Evolutionary conservation across 2,113 vertebrate species (phyloP).

Genomic region (Rissa tridactyla): DNA sequence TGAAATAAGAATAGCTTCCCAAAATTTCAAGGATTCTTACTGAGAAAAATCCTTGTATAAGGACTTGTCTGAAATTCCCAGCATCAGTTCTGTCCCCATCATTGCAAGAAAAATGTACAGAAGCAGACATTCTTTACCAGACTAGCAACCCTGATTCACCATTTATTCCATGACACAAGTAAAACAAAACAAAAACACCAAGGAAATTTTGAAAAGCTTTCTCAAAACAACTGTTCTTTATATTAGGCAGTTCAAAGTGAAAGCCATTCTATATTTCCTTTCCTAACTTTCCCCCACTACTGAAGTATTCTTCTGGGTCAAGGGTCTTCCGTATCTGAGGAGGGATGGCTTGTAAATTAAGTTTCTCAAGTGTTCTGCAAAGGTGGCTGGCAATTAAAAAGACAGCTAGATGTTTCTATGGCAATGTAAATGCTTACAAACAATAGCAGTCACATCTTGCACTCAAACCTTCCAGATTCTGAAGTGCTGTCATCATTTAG

Average conservation of each 20-base stretch:
- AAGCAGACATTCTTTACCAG: not conserved
- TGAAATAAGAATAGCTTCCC: not conserved
- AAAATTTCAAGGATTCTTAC: not conserved
- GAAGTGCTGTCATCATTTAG: not conserved
- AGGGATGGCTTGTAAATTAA: not conserved
- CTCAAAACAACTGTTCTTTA: not conserved
- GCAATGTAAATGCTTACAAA: not conserved
- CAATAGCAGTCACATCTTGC: not conserved
- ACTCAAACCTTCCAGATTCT: not conserved
- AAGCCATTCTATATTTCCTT: not conserved
- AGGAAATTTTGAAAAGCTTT: not conserved
- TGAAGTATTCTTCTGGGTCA: not conserved
- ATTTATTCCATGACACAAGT: not conserved
- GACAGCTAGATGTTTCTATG: not conserved
- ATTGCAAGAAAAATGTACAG: not conserved
- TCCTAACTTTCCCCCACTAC: not conserved
- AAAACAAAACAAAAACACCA: not conserved
- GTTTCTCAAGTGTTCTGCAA: not conserved
- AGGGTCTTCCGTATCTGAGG: not conserved
- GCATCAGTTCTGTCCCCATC: not conserved
- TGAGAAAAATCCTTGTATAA: not conserved
- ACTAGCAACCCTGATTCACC: not conserved
- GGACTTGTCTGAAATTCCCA: not conserved
- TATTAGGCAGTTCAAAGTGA: not conserved
- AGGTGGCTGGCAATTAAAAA: not conserved